Percentiles rank a stretch among this genome's conserved stretches.
phyloP scores from a whole-genome alignment of 2,888 invertebrate genomes.

The Polyommatus icarus region DNA sequence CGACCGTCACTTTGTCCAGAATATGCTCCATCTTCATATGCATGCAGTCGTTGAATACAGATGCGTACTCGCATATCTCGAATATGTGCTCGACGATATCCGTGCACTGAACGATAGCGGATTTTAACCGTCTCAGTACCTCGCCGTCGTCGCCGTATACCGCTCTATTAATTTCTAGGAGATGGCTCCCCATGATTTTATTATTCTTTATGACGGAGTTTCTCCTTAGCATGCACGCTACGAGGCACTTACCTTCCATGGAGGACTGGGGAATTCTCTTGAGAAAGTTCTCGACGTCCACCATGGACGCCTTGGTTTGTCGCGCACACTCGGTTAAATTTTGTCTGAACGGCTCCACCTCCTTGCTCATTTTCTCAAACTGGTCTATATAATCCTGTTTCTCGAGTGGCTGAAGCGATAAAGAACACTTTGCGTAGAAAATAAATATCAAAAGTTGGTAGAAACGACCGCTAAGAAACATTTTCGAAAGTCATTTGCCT shows the following conservation, averaged over 20 bases:
- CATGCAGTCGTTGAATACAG: slow-evolving; percentile 74
- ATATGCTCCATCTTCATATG: slow-evolving; percentile 75
- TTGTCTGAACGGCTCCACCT: slow-evolving; percentile 68
- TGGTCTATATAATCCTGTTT: slow-evolving; percentile 65
- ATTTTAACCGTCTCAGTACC: slow-evolving; percentile 57
- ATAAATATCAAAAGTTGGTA: slow-evolving; percentile 29
- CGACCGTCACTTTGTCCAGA: slow-evolving; percentile 67
- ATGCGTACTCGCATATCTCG: slow-evolving; percentile 71
- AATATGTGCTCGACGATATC: slow-evolving; percentile 59
- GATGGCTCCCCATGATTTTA: slow-evolving; percentile 55
- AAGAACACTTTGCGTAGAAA: slow-evolving; percentile 44
- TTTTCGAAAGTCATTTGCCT: neutral
- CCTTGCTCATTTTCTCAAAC: slow-evolving; percentile 56
- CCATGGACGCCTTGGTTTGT: slow-evolving; percentile 64
- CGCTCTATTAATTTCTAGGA: slow-evolving; percentile 60
- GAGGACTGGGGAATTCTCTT: slow-evolving; percentile 65
- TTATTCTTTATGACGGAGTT: slow-evolving; percentile 65
- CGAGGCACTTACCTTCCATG: slow-evolving; percentile 69
- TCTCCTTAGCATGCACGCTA: slow-evolving; percentile 68
- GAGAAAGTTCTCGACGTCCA: slow-evolving; percentile 65
- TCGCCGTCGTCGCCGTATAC: slow-evolving; percentile 69
- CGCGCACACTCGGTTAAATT: slow-evolving; percentile 68
- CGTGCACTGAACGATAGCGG: slow-evolving; percentile 59
- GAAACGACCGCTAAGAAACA: neutral
- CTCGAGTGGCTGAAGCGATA: slow-evolving; percentile 59